Base-by-base conservation (phyloP, 2,113 vertebrate species). In the Merops nubicus region DNA sequence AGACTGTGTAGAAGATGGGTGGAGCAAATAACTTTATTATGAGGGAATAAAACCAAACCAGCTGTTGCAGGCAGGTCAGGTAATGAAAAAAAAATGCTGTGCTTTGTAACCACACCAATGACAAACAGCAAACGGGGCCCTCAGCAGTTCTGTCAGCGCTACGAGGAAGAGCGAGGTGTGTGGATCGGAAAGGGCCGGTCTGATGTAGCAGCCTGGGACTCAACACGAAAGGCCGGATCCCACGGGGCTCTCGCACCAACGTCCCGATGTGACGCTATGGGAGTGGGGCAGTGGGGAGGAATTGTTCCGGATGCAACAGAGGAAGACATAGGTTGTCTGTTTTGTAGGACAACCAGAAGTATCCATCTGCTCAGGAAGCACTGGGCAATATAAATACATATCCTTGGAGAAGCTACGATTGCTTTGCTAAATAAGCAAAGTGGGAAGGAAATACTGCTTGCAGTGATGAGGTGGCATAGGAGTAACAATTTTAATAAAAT, bases 181-280 rank as follows among this genome's bases (percentile, higher is more conserved):
- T 22, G 7, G 50, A 20, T 0, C 45, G 29, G 38, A 10, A 81
- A 15, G 43, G 3, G 16, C 53, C 1, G 1, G 5, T 48, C 11
- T 68, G 22, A 1, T 0, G 13, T 38, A 28, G 67, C n/a, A 48
- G 53, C 45, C 25, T 13, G 50, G 43, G 28, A 12, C 22, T 2
- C 17, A 36, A 6, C 36, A 40, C 0, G 3, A 17, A 47, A 38
- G 26, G 18, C 57, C 8, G 20, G 59, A 45, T 5, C 50, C 63
- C 5, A 0, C 0, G 2, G 23, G n/a, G 50, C n/a, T 63, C 6
- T 9, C 9, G 6, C 4, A 26, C 6, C 34, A 8, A 28, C 20
- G 25, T 5, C 12, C 29, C 33, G 53, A 12, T 17, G 18, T 1
- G 18, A 10, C 33, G 17, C 31, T 12, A 20, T 0, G 28, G 45